These are phyloP conservation scores for Trichonephila clavipes DNA, from an alignment of 1,140 invertebrate genomes.

Conservation along the genomic window DNA sequence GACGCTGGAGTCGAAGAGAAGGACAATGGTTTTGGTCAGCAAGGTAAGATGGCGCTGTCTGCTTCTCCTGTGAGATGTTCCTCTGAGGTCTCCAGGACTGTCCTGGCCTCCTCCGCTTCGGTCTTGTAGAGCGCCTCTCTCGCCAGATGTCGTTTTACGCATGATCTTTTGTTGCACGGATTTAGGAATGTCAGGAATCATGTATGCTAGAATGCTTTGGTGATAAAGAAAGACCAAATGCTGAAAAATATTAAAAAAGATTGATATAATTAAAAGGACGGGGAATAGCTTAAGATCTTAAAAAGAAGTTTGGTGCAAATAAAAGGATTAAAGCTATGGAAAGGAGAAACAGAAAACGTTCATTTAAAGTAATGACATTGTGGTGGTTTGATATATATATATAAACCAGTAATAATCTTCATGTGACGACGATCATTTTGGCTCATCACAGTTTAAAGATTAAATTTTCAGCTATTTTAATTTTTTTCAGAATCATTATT, in stretches of 20 bases:
- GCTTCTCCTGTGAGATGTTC: background rate
- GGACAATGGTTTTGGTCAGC: conserved; percentile 9
- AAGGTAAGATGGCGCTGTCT: conserved; percentile 27
- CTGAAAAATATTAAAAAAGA: conserved; percentile 82
- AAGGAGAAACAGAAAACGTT: too few species aligned
- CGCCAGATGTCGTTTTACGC: conserved; percentile 89
- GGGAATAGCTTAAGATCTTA: too few species aligned
- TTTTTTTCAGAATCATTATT: too few species aligned
- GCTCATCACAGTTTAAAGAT: too few species aligned
- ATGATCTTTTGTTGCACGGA: conserved; percentile 91
- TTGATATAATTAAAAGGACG: background rate
- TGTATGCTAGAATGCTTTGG: conserved; percentile 95
- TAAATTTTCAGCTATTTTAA: too few species aligned
- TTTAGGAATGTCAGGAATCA: conserved; percentile 94
- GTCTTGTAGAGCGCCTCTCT: conserved; percentile 89
- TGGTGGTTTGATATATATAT: too few species aligned
- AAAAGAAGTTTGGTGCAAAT: too few species aligned
- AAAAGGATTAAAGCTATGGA: too few species aligned
- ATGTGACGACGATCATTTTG: too few species aligned
- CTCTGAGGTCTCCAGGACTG: conserved; percentile 39
- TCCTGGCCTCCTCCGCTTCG: conserved; percentile 79
- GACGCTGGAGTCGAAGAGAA: background rate
- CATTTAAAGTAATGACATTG: too few species aligned
- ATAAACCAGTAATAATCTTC: too few species aligned
- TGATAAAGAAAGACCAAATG: conserved; percentile 95